Evolutionary conservation across 2,797 vertebrate genomes (phyloP).

Genomic region (Tachyglossus aculeatus): DNA sequence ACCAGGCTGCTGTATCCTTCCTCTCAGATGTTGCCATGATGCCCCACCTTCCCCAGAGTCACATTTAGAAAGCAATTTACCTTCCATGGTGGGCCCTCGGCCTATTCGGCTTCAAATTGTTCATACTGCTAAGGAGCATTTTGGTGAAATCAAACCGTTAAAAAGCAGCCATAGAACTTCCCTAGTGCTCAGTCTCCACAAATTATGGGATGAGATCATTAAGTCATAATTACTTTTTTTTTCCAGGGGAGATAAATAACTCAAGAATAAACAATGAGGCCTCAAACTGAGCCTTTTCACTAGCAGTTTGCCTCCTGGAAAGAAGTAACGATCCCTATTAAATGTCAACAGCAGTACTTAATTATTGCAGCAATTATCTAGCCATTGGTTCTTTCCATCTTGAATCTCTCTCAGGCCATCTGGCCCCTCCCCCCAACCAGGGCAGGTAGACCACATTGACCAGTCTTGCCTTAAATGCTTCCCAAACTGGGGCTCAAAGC

Average conservation of each 20-base stretch:
- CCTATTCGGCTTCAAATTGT: not conserved
- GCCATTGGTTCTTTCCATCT: not conserved
- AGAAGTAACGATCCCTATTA: conserved; percentile 24
- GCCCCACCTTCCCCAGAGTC: too few relatives aligned
- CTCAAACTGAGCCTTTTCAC: conserved; percentile 19
- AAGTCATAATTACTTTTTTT: conserved; percentile 30
- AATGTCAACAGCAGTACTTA: conserved; percentile 17
- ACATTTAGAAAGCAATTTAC: not conserved
- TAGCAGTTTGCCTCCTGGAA: conserved; percentile 42
- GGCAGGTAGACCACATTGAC: too few relatives aligned
- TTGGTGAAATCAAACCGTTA: not conserved
- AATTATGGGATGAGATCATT: conserved; percentile 38
- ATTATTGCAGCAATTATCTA: conserved; percentile 32
- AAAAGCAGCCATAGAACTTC: not conserved
- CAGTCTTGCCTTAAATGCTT: too few relatives aligned
- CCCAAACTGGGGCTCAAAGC: too few relatives aligned
- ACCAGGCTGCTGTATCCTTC: too few relatives aligned
- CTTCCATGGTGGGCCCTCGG: conserved; percentile 1
- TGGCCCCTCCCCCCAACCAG: not conserved
- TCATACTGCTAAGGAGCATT: not conserved
- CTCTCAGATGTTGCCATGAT: too few relatives aligned
- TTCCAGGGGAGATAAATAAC: conserved; percentile 34
- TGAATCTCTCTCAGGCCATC: not conserved
- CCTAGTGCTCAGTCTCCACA: conserved; percentile 21
- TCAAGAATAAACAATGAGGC: conserved; percentile 36